Evolutionary conservation across 2,888 invertebrate species (phyloP).

Genomic region (Tipula helvola): DNA sequence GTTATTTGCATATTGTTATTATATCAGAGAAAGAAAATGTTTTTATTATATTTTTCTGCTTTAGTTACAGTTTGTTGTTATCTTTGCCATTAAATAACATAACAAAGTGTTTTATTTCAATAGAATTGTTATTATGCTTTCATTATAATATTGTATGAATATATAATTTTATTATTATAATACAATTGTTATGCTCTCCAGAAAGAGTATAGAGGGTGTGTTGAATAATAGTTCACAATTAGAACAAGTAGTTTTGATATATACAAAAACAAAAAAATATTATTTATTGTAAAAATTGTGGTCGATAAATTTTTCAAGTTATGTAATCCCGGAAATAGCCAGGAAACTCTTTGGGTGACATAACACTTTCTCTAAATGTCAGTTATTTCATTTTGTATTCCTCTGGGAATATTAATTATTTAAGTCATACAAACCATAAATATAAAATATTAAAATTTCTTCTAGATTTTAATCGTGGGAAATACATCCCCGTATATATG

Average conservation of each 20-base stretch:
- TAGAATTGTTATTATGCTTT: neutral
- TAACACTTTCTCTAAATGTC: too few species aligned
- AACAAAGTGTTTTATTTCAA: neutral
- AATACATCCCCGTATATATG: neutral
- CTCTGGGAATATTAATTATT: neutral
- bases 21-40: neutral
- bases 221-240: neutral
- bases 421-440: neutral
- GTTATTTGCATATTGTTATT: neutral
- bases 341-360: neutral
- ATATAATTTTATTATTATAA: neutral
- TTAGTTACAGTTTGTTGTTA: neutral
- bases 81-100: neutral
- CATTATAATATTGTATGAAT: neutral
- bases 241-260: neutral
- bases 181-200: neutral
- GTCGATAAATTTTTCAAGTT: too few species aligned
- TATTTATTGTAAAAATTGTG: too few species aligned
- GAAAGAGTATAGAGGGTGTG: neutral
- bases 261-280: neutral
- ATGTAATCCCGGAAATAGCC: neutral
- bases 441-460: neutral
- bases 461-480: neutral
- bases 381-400: neutral
- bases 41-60: neutral